Conservation (phyloP, 2,888 invertebrate species). For the Clostera curtula region DNA sequence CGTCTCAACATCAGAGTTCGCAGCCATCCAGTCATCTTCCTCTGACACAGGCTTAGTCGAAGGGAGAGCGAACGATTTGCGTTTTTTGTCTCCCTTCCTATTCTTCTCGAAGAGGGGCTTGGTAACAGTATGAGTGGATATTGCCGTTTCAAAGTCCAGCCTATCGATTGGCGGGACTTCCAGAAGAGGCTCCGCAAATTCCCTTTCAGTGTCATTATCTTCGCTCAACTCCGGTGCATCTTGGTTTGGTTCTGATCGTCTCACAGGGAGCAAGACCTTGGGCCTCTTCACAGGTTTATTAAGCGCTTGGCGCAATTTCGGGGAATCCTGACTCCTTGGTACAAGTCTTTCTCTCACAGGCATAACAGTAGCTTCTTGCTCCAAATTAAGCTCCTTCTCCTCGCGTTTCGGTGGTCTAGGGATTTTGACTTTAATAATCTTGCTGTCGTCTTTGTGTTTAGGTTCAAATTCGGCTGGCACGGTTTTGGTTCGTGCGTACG, state of each 20-base stretch:
- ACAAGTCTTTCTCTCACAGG: constrained; percentile 19
- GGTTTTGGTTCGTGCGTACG: constrained; percentile 81
- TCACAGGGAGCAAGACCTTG: constrained; percentile 50
- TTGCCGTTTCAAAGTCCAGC: constrained; percentile 54
- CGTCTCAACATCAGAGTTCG: constrained; percentile 55
- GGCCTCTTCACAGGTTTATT: constrained; percentile 57
- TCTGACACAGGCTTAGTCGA: constrained; percentile 40
- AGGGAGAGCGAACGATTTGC: constrained; percentile 33
- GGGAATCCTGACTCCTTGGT: constrained; percentile 47
- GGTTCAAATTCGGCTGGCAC: constrained; percentile 21
- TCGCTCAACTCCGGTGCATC: constrained; percentile 18
- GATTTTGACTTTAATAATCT: constrained; percentile 49
- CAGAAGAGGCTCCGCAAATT: constrained; percentile 14
- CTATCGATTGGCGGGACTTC: constrained; percentile 21
- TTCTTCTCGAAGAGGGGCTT: constrained; percentile 33
- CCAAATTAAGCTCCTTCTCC: constrained; percentile 31
- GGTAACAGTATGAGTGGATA: constrained; percentile 58
- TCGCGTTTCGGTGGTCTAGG: constrained; percentile 43
- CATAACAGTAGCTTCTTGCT: constrained; percentile 19
- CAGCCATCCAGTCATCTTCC: constrained; percentile 53
- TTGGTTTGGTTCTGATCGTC: constrained; percentile 35
- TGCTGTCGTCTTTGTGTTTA: constrained; percentile 23
- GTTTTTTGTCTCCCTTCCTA: constrained; percentile 33
- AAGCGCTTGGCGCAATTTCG: constrained; percentile 54
- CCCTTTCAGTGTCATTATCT: constrained; percentile 20